Percentiles rank a stretch among this genome's conserved stretches.
Conservation (phyloP, 1,140 invertebrate species). For the Drosophila insularis region DNA sequence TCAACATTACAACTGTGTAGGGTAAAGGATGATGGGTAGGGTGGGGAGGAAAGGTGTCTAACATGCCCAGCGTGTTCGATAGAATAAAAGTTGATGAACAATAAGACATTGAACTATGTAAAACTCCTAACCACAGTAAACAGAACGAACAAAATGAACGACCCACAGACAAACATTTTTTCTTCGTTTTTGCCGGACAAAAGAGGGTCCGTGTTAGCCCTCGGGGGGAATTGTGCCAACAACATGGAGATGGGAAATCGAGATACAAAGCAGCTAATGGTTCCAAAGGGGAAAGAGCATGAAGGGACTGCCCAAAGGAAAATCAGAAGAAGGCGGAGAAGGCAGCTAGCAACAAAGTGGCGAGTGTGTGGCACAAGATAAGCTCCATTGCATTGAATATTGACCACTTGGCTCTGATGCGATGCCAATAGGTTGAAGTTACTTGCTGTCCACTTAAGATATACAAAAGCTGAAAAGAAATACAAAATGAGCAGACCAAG, state of each 20-base stretch:
- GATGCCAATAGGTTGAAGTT: slow-evolving; percentile 46
- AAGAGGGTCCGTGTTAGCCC: slow-evolving; percentile 48
- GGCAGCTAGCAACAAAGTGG: slow-evolving; percentile 47
- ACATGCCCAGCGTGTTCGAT: slow-evolving; percentile 39
- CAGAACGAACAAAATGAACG: slow-evolving; percentile 22
- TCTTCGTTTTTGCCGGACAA: slow-evolving; percentile 33
- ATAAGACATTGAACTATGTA: slow-evolving; percentile 72
- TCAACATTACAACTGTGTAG: not conserved
- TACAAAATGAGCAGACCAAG: slow-evolving; percentile 1
- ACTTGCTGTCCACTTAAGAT: slow-evolving; percentile 71
- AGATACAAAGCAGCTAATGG: slow-evolving; percentile 62
- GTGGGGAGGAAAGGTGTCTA: not conserved
- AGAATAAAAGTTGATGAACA: slow-evolving; percentile 72
- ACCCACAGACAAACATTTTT: slow-evolving; percentile 39
- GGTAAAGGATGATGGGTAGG: not conserved
- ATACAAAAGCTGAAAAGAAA: slow-evolving; percentile 51
- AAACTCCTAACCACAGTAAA: slow-evolving; percentile 60
- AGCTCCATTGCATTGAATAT: slow-evolving; percentile 53
- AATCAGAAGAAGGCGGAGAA: not conserved
- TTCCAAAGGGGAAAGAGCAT: not conserved
- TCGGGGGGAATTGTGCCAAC: slow-evolving; percentile 53
- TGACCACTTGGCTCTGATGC: slow-evolving; percentile 46
- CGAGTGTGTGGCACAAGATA: slow-evolving; percentile 68
- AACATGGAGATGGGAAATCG: slow-evolving; percentile 42
- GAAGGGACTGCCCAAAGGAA: not conserved